Percentiles rank a stretch among this genome's conserved stretches.
These are phyloP conservation scores for Drosophila busckii DNA, from an alignment of 1,140 invertebrate species.

Conservation along the genomic window DNA sequence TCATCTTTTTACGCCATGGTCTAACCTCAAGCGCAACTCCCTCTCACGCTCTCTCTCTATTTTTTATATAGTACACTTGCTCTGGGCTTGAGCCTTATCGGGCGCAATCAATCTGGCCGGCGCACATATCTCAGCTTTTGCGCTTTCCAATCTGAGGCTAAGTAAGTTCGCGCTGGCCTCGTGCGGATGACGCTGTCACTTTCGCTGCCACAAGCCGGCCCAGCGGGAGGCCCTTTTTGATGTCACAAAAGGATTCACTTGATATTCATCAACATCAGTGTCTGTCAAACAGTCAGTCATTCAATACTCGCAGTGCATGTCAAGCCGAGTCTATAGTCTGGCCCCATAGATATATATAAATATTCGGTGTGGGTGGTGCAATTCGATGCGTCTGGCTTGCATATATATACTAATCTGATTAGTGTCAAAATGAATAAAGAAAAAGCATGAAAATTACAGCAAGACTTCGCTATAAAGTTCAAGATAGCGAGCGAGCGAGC, in stretches of 20 bases:
- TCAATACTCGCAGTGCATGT: constrained; percentile 40
- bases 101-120: constrained; percentile 67
- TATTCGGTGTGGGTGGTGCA: constrained; percentile 43
- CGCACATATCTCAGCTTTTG: constrained; percentile 74
- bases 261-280: constrained; percentile 79
- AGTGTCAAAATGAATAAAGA: constrained; percentile 68
- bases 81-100: constrained; percentile 49
- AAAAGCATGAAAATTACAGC: constrained; percentile 41
- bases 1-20: constrained; percentile 51
- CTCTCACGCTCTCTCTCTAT: constrained; percentile 20
- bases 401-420: constrained; percentile 78
- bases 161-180: constrained; percentile 57
- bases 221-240: constrained; percentile 71
- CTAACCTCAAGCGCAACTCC: constrained; percentile 50
- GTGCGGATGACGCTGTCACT: constrained; percentile 25
- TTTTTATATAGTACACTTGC: constrained; percentile 63
- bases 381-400: constrained; percentile 62
- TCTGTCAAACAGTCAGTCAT: constrained; percentile 71
- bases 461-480: constrained; percentile 20
- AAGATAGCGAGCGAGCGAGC: background rate
- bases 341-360: too few relatives aligned
- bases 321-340: constrained; percentile 16
- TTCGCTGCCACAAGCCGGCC: constrained; percentile 57
- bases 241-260: constrained; percentile 79
- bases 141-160: constrained; percentile 75